Conservation (phyloP, 2,113 vertebrate genomes). For the Probosciger aterrimus region DNA sequence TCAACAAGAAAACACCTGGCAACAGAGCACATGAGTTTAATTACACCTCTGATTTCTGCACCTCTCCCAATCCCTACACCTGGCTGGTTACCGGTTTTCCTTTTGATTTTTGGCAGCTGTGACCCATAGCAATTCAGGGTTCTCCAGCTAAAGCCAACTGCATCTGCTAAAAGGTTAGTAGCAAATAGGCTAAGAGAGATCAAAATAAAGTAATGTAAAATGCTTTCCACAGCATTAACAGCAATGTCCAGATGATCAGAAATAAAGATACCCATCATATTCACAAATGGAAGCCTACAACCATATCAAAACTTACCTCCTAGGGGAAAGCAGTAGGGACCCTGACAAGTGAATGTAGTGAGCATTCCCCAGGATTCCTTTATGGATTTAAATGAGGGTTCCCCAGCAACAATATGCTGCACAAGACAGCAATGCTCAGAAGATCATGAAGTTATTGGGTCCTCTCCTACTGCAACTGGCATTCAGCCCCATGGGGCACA, state of each 20-base stretch:
- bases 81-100: background rate
- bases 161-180: background rate
- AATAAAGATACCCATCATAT: too few species aligned
- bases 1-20: background rate
- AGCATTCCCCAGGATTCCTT: too few species aligned
- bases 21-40: rapidly evolving
- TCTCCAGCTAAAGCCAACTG: background rate
- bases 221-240: background rate
- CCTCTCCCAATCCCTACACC: background rate
- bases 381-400: rapidly evolving
- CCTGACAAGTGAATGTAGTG: rapidly evolving
- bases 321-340: background rate
- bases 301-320: background rate
- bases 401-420: background rate
- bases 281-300: background rate
- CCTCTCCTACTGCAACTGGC: background rate
- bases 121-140: background rate
- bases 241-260: rapidly evolving
- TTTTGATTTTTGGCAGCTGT: background rate
- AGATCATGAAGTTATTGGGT: rapidly evolving
- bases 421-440: background rate
- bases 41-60: background rate
- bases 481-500: background rate
- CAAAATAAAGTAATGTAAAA: background rate
- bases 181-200: background rate